Base-by-base conservation (phyloP, 2,113 vertebrate species). In the Nesogale talazaci region DNA sequence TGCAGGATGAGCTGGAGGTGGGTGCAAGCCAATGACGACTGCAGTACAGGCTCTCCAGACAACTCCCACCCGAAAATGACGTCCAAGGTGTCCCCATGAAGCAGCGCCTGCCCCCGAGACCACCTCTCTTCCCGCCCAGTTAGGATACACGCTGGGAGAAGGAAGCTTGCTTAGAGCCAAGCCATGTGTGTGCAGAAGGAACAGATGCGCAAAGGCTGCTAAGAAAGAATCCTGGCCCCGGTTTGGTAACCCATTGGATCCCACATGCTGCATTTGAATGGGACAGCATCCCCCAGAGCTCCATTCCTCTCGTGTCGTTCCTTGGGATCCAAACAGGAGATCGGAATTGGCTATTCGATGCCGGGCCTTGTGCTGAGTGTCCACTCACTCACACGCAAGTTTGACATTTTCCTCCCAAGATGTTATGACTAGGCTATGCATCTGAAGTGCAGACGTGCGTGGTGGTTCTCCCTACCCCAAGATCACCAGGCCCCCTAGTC, bases 341-440 rank as follows among this genome's bases (percentile, higher is more conserved):
- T 75, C 95, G 27, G 89, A 89, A 95, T 14, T 74, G 88, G 78
- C 61, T 81, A 87, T 85, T 88, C 89, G 75, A 94, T 86, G 76
- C 86, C 83, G 94, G 94, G 88, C 79, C 82, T 61, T 70, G 42
- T 82, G 59, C 78, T 77, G 85, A 76, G 52, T 76, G 25, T 79
- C 91, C 61, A 86, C 27, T 74, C 65, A 90, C 56, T 65, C 22
- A 27, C 23, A 65, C 25, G 57, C 11, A 46, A 52, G 29, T 40
- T 2, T 52, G 16, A 67, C 61, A 69, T 63, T 89, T 90, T 81
- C 40, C 46, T 92, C 91, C 42, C 40, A 82, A 96, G 81, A 69
- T 6, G 87, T 38, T 17, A 57, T 52, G 91, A 61, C 76, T 89
- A 84, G 91, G 81, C 86, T 34, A 72, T 4, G 31, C 23, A 92